Conservation (phyloP, 2,797 vertebrate species). For the Pseudocheirus occidentalis region DNA sequence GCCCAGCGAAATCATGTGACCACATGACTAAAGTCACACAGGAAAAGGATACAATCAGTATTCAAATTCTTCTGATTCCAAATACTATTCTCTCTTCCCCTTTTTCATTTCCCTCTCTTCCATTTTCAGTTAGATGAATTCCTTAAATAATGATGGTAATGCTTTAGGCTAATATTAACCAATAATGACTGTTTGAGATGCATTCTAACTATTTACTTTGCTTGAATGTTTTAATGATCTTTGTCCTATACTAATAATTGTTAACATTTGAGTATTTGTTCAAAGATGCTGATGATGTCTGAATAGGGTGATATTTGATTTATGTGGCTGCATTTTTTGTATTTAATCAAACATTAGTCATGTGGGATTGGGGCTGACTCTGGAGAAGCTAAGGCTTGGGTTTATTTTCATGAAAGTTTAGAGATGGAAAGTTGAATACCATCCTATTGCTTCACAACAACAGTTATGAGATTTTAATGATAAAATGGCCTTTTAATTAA, state of each 20-base stretch:
- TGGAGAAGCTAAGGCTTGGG: not conserved
- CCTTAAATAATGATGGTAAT: not conserved
- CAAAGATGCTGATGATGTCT: not conserved
- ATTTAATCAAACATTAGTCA: not conserved
- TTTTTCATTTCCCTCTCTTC: too few species aligned
- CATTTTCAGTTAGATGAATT: conserved; percentile 22
- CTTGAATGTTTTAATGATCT: not conserved
- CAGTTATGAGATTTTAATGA: not conserved
- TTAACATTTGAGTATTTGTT: not conserved
- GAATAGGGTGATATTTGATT: not conserved
- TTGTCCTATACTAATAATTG: not conserved
- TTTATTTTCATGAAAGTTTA: conserved; percentile 17
- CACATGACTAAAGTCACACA: not conserved
- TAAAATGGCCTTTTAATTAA: not conserved
- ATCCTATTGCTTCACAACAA: not conserved
- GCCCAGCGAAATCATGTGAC: not conserved
- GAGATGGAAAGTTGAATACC: not conserved
- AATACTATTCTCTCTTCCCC: not conserved
- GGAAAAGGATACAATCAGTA: not conserved
- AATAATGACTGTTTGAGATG: not conserved
- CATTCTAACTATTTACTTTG: not conserved
- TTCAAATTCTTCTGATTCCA: not conserved
- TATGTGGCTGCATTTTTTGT: not conserved
- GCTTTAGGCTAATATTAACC: conserved; percentile 17
- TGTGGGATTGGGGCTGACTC: not conserved